phyloP scores from a whole-genome alignment of 1,140 invertebrate species.

The Hirudo medicinalis region DNA sequence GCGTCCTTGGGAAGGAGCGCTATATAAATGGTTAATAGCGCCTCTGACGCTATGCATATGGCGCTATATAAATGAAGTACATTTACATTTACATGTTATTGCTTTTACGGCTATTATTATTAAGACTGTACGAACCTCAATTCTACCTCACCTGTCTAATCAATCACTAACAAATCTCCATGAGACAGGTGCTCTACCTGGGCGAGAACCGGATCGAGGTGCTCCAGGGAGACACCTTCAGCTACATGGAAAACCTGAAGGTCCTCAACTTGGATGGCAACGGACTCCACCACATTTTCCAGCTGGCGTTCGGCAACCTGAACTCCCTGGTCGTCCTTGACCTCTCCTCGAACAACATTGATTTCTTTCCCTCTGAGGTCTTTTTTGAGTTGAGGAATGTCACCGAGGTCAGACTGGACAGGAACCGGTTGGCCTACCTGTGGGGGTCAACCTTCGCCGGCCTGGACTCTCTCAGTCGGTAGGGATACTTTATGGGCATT shows the following conservation, averaged over 20 bases:
- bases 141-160: too few species aligned
- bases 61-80: too few species aligned
- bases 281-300: constrained; percentile 54
- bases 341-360: constrained; percentile 58
- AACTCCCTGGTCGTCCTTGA: constrained; percentile 52
- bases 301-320: constrained; percentile 55
- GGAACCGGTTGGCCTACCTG: constrained; percentile 49
- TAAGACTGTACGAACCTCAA: too few species aligned
- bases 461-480: constrained; percentile 10
- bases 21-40: too few species aligned
- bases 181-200: constrained; percentile 43
- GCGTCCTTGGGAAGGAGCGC: too few species aligned
- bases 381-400: constrained; percentile 53
- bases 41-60: too few species aligned
- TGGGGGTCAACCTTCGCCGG: constrained; percentile 18
- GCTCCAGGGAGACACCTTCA: constrained; percentile 53
- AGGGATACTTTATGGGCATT: too few species aligned
- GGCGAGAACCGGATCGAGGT: constrained; percentile 53
- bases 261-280: constrained; percentile 57
- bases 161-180: not conserved
- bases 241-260: constrained; percentile 52
- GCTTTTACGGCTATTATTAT: too few species aligned
- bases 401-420: constrained; percentile 54
- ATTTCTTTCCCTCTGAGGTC: constrained; percentile 54
- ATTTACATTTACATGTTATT: too few species aligned